Base-by-base conservation (phyloP, 2,113 vertebrate genomes). In the Oreochromis niloticus region DNA sequence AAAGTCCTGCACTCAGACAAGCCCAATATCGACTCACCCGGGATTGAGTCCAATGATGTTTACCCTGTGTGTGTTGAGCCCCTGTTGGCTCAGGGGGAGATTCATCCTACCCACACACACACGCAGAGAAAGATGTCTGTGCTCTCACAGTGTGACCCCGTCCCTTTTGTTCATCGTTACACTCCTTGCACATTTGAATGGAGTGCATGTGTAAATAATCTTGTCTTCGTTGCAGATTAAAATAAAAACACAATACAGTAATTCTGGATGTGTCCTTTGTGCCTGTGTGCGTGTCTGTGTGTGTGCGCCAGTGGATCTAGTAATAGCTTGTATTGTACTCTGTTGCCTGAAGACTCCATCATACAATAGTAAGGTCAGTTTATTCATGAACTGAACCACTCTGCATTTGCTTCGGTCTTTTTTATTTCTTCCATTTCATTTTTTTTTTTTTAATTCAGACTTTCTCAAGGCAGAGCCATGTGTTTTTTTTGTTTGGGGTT, bases 1-100 rank as follows among this genome's bases (percentile, higher is more conserved):
- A 93, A 95, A 96, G 95, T 95, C 95, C 95, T 92, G 93, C 89
- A 75, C 95, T 92, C 91, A 95, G 95, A 96, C 95, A 85, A 92
- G 92, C 91, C 94, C 93, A 89, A 94, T 94, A 95, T 95, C 93
- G 86, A 95, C 94, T 96, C 94, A 63, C 84, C 59, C 73, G 30
- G 93, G 94, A 96, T 93, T 91, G 93, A 92, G 89, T 93, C 91
- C 89, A 90, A 71, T 89, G 89, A 94, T 94, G 95, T 94, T 96
- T 95, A 89, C 92, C 92, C 90, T 83, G 84, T 92, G 91, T 92
- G 86, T 88, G 92, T 92, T 89, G 91, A 94, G 90, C 91, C 83
- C 87, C 88, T 83, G 87, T 89, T 89, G 88, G 91, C 86, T 94
- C 90, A 90, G 71, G 89, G 85, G 87, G 85, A 85, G 86, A 92